Evolutionary conservation across 2,113 vertebrate genomes (phyloP).

Genomic region (Antennarius striatus): DNA sequence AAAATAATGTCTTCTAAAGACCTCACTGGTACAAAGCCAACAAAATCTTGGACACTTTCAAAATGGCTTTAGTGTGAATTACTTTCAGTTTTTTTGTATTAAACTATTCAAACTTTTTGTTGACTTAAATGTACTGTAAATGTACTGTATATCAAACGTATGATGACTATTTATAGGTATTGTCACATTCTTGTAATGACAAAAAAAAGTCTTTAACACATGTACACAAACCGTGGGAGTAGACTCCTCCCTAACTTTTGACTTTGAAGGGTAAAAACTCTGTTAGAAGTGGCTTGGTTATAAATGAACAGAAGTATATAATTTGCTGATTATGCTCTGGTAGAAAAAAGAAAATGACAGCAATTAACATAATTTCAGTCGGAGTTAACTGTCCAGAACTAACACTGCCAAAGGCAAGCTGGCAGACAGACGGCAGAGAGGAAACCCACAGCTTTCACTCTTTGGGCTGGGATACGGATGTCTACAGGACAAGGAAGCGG

Average conservation of each 20-base stretch:
- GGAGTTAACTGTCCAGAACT: conserved; percentile 87
- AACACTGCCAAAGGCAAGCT: conserved; percentile 83
- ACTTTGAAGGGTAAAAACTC: conserved; percentile 73
- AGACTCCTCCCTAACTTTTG: conserved; percentile 63
- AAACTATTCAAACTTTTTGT: too few relatives aligned
- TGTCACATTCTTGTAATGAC: too few relatives aligned
- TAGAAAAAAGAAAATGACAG: conserved; percentile 82
- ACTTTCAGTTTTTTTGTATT: too few relatives aligned
- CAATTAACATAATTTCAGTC: conserved; percentile 83
- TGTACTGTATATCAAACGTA: neutral
- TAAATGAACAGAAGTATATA: conserved; percentile 76
- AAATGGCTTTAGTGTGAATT: too few relatives aligned
- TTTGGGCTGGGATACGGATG: conserved; percentile 44
- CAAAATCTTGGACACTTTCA: neutral
- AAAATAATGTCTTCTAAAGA: neutral
- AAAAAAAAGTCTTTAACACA: too few relatives aligned
- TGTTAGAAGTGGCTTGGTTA: conserved; percentile 69
- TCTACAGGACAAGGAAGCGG: conserved; percentile 52
- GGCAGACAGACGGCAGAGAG: conserved; percentile 75
- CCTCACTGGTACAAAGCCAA: too few relatives aligned
- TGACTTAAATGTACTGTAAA: too few relatives aligned
- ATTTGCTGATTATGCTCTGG: conserved; percentile 82
- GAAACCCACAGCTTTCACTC: conserved; percentile 68
- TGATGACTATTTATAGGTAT: too few relatives aligned
- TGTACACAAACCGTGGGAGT: conserved; percentile 24